A percentile compares a stretch with the other conserved stretches of the same genome.
Conservation (phyloP, 1,140 invertebrate species). For the Vanessa tameamea region DNA sequence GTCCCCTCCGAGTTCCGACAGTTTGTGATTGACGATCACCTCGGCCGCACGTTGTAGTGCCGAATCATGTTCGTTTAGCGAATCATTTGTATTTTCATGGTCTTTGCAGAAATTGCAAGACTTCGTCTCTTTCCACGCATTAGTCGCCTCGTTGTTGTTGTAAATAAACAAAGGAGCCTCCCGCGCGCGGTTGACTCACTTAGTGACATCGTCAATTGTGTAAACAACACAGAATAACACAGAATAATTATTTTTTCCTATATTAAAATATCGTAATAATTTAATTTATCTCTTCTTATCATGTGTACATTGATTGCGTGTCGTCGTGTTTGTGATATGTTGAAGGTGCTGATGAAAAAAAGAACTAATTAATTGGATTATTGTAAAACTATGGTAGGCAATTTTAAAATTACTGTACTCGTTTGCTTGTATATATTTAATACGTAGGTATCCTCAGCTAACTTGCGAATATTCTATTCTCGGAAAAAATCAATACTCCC, state of each 20-base stretch:
- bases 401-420: background rate
- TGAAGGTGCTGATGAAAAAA: background rate
- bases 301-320: background rate
- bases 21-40: slow-evolving; percentile 54
- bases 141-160: slow-evolving; percentile 46
- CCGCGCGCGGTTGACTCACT: slow-evolving; percentile 50
- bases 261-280: background rate
- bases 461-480: slow-evolving; percentile 35
- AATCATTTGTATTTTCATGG: slow-evolving; percentile 34
- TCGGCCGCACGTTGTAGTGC: slow-evolving; percentile 48
- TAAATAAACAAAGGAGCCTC: slow-evolving; percentile 67
- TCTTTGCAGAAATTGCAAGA: slow-evolving; percentile 17
- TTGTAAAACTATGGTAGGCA: slow-evolving; percentile 1
- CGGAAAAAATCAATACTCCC: slow-evolving; percentile 33
- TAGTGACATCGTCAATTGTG: slow-evolving; percentile 45
- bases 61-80: slow-evolving; percentile 7
- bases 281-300: background rate
- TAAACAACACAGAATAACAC: slow-evolving; percentile 42
- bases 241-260: background rate
- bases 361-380: background rate
- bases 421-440: background rate
- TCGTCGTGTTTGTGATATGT: background rate
- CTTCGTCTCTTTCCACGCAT: slow-evolving; percentile 24
- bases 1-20: slow-evolving; percentile 43
- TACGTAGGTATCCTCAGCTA: background rate